Conservation (phyloP, 2,797 vertebrate species). For the Lutra lutra region DNA sequence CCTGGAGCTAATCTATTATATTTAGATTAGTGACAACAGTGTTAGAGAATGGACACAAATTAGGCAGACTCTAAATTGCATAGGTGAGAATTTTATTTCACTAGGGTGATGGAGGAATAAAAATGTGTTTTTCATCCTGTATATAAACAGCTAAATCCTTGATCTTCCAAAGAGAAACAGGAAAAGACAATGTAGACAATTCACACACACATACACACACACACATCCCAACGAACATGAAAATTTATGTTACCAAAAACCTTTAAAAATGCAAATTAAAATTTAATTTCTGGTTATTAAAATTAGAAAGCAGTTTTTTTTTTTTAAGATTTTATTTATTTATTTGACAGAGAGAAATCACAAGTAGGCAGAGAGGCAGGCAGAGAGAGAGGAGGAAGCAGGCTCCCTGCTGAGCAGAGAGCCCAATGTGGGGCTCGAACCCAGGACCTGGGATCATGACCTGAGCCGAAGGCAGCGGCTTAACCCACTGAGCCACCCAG, state of each 20-base stretch:
- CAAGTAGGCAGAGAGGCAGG: too few species aligned
- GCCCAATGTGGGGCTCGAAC: too few species aligned
- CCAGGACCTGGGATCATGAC: too few species aligned
- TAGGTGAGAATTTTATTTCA: constrained; percentile 40
- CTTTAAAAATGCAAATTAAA: not conserved
- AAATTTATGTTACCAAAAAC: not conserved
- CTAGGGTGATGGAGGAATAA: not conserved
- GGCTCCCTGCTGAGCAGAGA: too few species aligned
- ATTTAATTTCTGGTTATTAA: not conserved
- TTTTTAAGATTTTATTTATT: too few species aligned
- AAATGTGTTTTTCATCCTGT: constrained; percentile 32
- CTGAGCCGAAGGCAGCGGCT: too few species aligned
- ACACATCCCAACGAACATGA: not conserved
- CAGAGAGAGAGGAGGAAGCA: too few species aligned
- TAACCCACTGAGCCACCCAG: too few species aligned
- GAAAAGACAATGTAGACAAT: constrained; percentile 12
- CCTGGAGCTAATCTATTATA: not conserved
- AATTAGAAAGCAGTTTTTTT: not conserved
- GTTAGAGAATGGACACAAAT: constrained; percentile 36
- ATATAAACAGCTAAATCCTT: not conserved
- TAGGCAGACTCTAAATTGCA: constrained; percentile 1
- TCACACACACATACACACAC: not conserved
- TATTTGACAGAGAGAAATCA: too few species aligned
- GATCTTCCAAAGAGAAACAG: not conserved
- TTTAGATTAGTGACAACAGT: constrained; percentile 45